Conservation (phyloP, 2,113 vertebrate species). For the Serinus canaria region DNA sequence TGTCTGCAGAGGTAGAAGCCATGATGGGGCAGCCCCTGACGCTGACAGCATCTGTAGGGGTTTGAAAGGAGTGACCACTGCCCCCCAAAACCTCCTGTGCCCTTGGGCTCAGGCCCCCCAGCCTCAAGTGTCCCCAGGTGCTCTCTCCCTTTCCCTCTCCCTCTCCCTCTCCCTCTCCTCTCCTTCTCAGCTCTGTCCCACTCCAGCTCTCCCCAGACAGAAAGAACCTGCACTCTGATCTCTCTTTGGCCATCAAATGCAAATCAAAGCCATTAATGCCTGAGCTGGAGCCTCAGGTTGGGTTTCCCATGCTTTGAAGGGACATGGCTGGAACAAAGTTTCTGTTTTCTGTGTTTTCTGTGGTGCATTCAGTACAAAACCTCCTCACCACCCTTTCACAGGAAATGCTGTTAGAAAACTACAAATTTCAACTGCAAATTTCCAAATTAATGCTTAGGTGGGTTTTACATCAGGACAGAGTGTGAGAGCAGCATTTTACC, state of each 20-base stretch:
- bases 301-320: neutral
- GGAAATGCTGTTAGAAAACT: neutral
- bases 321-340: neutral
- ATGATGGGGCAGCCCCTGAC: neutral
- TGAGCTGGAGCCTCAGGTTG: neutral
- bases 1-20: neutral
- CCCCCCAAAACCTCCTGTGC: neutral
- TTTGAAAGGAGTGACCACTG: neutral
- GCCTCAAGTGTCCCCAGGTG: neutral
- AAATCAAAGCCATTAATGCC: neutral
- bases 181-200: neutral
- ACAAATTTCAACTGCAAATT: neutral
- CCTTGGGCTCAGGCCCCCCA: neutral
- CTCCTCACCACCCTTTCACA: neutral
- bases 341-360: neutral
- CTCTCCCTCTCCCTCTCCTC: neutral
- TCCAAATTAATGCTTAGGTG: neutral
- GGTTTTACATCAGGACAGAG: neutral
- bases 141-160: neutral
- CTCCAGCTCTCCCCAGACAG: constrained; percentile 2
- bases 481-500: neutral
- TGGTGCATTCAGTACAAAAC: neutral
- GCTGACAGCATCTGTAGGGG: neutral
- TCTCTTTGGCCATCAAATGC: neutral
- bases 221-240: neutral